phyloP scores from a whole-genome alignment of 2,797 vertebrate genomes.

The Neosilurus mollespiculum region DNA sequence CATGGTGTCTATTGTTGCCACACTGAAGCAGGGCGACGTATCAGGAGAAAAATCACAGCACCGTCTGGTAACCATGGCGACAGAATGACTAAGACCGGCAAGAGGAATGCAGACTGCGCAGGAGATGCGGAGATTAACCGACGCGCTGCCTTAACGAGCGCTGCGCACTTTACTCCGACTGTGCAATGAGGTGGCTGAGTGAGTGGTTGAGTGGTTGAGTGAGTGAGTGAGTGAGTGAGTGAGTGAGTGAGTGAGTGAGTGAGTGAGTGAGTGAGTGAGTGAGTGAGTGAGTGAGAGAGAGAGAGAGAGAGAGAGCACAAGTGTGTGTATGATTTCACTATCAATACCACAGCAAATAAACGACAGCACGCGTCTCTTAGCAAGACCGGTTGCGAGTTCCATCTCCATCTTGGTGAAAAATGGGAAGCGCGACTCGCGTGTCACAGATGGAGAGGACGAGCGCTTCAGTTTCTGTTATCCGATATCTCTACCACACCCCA shows the following conservation, averaged over 20 bases:
- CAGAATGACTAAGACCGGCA: slow-evolving; percentile 24
- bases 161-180: neutral
- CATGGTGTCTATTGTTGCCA: neutral
- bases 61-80: slow-evolving; percentile 51
- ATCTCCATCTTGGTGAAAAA: neutral
- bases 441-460: slow-evolving; percentile 7
- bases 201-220: neutral
- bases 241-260: neutral
- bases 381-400: neutral
- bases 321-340: too few species aligned
- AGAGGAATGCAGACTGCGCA: slow-evolving; percentile 19
- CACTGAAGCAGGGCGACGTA: neutral
- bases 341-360: neutral
- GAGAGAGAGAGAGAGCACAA: too few species aligned
- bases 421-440: neutral
- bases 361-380: neutral
- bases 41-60: slow-evolving; percentile 9
- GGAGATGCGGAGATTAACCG: slow-evolving; percentile 24
- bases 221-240: neutral
- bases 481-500: slow-evolving; percentile 27
- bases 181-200: fast-evolving
- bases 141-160: neutral
- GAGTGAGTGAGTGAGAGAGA: neutral
- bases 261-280: neutral
- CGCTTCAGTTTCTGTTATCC: slow-evolving; percentile 10